Conservation (phyloP, 2,113 vertebrate genomes). For the Candoia aspera region DNA sequence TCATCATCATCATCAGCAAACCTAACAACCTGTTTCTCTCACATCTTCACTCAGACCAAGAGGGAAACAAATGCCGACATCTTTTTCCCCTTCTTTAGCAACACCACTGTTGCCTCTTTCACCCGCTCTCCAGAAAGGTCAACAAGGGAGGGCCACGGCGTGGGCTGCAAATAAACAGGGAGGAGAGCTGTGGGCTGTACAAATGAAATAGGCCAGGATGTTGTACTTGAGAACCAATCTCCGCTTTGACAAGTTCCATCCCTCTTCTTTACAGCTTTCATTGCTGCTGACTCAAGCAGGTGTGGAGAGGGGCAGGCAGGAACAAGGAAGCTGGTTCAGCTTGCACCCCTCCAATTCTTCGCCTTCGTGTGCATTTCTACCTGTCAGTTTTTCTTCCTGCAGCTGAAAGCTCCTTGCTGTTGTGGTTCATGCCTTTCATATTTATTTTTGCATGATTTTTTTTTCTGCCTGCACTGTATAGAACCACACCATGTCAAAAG, state of each 20-base stretch:
- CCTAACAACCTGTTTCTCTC: not conserved
- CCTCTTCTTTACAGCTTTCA: slow-evolving; percentile 29
- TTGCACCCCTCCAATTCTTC: not conserved
- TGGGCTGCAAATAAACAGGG: not conserved
- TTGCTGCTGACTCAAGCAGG: slow-evolving; percentile 19
- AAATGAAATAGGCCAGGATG: slow-evolving; percentile 28
- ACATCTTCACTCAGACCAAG: not conserved
- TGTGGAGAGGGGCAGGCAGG: not conserved
- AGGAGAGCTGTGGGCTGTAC: not conserved
- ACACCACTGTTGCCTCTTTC: not conserved
- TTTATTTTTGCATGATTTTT: not conserved
- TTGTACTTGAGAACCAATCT: slow-evolving; percentile 32
- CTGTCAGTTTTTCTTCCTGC: not conserved
- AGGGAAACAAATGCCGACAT: not conserved
- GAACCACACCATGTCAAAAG: not conserved
- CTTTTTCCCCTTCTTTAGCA: not conserved
- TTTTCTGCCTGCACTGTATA: not conserved
- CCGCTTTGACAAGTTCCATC: slow-evolving; percentile 22
- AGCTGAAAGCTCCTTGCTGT: not conserved
- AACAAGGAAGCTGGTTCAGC: not conserved
- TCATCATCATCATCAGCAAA: not conserved
- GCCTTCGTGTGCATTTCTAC: not conserved
- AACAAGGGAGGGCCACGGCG: not conserved
- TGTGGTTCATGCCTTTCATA: not conserved
- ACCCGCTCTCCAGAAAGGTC: too few species aligned